Percentiles rank a stretch among this genome's conserved stretches.
These are phyloP conservation scores for Eremophila alpestris DNA, from an alignment of 2,797 vertebrate genomes.

Conservation along the genomic window DNA sequence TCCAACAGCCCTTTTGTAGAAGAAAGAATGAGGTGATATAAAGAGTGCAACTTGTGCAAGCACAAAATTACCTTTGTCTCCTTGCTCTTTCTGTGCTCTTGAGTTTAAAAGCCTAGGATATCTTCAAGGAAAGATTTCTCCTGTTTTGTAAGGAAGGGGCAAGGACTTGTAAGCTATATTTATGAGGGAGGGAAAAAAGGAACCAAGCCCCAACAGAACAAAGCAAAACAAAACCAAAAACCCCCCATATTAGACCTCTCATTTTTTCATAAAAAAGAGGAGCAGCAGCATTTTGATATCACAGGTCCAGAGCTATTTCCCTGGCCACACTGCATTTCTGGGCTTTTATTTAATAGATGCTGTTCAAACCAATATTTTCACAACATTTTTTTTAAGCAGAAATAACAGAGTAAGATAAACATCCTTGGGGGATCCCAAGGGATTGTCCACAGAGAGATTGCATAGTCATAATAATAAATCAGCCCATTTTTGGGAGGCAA, in stretches of 20 bases:
- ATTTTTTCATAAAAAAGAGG: background rate
- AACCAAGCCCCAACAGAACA: rapidly evolving
- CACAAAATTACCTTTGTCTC: background rate
- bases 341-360: background rate
- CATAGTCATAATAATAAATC: background rate
- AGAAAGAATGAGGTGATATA: background rate
- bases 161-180: background rate
- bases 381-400: background rate
- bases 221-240: background rate
- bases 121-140: background rate
- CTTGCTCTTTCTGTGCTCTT: background rate
- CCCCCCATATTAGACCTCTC: rapidly evolving
- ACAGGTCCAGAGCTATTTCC: background rate
- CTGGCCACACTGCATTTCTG: background rate
- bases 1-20: background rate
- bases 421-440: background rate
- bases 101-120: background rate
- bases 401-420: background rate
- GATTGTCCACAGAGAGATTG: background rate
- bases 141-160: background rate
- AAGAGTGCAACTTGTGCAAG: background rate
- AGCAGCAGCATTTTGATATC: background rate
- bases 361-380: background rate
- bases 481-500: background rate
- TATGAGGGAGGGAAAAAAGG: background rate